These are phyloP conservation scores for Drosophila parthenogenetica DNA, from an alignment of 2,888 invertebrate genomes.

Conservation along the genomic window DNA sequence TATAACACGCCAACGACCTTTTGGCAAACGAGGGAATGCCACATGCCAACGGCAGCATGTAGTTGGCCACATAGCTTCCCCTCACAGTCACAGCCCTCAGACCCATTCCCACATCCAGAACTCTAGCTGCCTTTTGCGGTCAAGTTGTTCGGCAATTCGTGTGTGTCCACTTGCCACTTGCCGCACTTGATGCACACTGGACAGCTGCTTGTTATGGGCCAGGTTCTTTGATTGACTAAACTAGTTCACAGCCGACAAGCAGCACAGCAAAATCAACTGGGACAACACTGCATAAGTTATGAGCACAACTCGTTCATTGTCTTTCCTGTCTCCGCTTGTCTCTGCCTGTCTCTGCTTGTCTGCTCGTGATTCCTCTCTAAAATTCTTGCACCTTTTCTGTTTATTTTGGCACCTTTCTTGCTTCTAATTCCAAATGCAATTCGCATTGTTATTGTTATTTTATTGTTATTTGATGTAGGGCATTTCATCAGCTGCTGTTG, in stretches of 20 bases:
- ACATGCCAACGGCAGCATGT: slow-evolving; percentile 28
- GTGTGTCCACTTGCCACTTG: slow-evolving; percentile 17
- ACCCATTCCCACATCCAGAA: slow-evolving; percentile 7
- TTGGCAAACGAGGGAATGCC: slow-evolving; percentile 58
- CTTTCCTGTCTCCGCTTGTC: background rate
- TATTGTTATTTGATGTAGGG: slow-evolving; percentile 8
- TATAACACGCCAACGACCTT: slow-evolving; percentile 72
- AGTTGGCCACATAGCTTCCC: background rate
- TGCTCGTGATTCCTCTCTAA: slow-evolving; percentile 30
- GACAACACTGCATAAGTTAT: slow-evolving; percentile 48
- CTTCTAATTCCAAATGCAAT: slow-evolving; percentile 30
- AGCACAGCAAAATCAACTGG: slow-evolving; percentile 31
- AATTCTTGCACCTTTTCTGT: background rate
- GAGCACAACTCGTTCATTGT: slow-evolving; percentile 41
- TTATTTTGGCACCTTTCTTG: slow-evolving; percentile 37
- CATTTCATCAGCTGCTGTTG: slow-evolving; percentile 22
- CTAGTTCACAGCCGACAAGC: slow-evolving; percentile 63
- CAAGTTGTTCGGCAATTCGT: slow-evolving; percentile 57
- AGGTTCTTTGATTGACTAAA: slow-evolving; percentile 72
- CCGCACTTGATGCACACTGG: slow-evolving; percentile 13
- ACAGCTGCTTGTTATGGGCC: slow-evolving; percentile 42
- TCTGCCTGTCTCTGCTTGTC: slow-evolving; percentile 21
- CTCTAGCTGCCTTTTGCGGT: slow-evolving; percentile 60
- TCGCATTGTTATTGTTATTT: slow-evolving; percentile 50
- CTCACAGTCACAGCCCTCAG: background rate